Percentiles rank a stretch among this genome's conserved stretches.
These are phyloP conservation scores for Vultur gryphus DNA, from an alignment of 2,797 vertebrate species.

Conservation along the genomic window DNA sequence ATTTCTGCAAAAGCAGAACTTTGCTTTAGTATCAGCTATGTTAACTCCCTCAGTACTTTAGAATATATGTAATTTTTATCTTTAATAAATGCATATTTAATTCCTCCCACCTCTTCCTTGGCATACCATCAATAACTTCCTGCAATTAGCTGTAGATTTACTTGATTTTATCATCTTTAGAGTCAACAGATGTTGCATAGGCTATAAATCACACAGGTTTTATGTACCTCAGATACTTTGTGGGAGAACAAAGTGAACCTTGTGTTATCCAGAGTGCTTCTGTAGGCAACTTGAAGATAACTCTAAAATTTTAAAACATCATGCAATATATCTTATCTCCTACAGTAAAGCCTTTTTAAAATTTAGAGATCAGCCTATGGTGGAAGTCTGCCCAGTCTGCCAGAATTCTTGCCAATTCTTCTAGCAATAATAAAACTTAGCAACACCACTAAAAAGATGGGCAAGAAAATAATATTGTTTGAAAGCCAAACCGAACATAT, in stretches of 20 bases:
- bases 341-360: not conserved
- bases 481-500: not conserved
- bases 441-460: not conserved
- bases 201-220: not conserved
- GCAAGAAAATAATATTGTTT: not conserved
- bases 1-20: constrained; percentile 12
- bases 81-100: constrained; percentile 42
- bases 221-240: not conserved
- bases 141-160: constrained; percentile 25
- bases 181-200: not conserved
- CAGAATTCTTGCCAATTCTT: not conserved
- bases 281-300: not conserved
- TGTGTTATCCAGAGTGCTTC: not conserved
- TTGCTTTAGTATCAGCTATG: constrained; percentile 12
- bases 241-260: not conserved
- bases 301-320: not conserved
- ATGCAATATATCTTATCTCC: not conserved
- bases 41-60: not conserved
- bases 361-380: not conserved
- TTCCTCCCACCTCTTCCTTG: constrained; percentile 18
- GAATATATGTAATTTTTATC: not conserved
- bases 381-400: not conserved
- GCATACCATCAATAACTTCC: constrained; percentile 39
- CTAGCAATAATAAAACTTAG: not conserved
- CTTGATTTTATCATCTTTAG: constrained; percentile 26